Conservation (phyloP, 2,888 invertebrate genomes). For the Myopa testacea region DNA sequence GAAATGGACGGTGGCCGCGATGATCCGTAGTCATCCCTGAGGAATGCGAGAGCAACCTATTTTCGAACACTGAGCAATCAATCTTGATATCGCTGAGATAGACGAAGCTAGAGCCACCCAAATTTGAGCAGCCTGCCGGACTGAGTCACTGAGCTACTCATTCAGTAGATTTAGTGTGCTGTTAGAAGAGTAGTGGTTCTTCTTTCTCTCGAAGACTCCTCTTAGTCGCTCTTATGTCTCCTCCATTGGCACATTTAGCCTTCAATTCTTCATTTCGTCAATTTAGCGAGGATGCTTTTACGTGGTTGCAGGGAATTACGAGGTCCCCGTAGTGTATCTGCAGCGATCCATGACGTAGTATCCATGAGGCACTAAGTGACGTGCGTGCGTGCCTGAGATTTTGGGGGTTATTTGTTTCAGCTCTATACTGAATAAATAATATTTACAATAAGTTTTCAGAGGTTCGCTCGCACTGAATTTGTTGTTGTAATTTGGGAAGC, state of each 20-base stretch:
- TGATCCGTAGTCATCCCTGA: neutral
- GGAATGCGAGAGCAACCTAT: neutral
- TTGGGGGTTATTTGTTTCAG: constrained; percentile 1
- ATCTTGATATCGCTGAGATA: constrained; percentile 49
- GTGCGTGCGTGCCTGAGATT: constrained; percentile 41
- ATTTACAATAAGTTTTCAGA: constrained; percentile 6
- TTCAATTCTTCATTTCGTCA: constrained; percentile 7
- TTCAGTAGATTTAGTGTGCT: no score
- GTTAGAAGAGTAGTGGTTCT: no score
- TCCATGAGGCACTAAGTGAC: neutral
- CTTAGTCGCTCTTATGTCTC: neutral
- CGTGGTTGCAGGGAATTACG: constrained; percentile 55
- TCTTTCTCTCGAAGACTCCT: neutral
- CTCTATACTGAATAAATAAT: neutral
- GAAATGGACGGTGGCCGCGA: neutral
- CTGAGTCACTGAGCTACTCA: no score
- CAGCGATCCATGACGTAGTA: neutral
- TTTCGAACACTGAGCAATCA: constrained; percentile 54
- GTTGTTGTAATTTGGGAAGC: constrained; percentile 7
- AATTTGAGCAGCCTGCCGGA: no score
- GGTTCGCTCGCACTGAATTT: constrained; percentile 29
- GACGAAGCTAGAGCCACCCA: no score
- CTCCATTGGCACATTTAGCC: neutral
- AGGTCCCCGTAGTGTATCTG: constrained; percentile 1
- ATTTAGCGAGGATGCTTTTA: constrained; percentile 49